These are phyloP conservation scores for Aphelocoma coerulescens DNA, from an alignment of 2,113 vertebrate species.

Conservation along the genomic window DNA sequence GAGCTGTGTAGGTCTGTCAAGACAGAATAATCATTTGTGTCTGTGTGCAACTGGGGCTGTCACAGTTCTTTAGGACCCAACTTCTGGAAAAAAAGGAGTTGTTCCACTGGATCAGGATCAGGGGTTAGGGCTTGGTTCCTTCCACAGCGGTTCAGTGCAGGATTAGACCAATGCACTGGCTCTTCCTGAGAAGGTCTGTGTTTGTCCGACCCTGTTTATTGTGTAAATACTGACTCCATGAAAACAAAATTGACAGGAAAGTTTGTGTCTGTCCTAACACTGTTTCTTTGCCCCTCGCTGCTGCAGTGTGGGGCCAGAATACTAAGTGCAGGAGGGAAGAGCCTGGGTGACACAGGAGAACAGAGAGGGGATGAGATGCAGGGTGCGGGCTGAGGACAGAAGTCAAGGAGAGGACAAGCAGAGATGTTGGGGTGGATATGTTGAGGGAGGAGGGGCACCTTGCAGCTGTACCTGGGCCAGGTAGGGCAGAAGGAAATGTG, in stretches of 20 bases:
- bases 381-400: not conserved
- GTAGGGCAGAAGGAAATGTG: not conserved
- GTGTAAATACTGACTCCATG: not conserved
- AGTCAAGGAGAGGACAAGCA: not conserved
- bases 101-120: not conserved
- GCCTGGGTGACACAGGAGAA: not conserved
- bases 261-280: not conserved
- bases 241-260: not conserved
- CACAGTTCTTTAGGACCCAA: not conserved
- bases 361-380: not conserved
- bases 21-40: slow-evolving; percentile 75
- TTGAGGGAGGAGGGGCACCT: not conserved
- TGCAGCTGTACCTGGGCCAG: not conserved
- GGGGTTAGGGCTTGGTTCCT: not conserved
- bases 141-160: not conserved
- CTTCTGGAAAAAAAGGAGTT: not conserved
- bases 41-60: slow-evolving; percentile 19
- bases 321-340: not conserved
- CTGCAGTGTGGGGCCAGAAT: not conserved
- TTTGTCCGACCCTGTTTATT: not conserved
- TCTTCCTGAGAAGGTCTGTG: not conserved
- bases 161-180: not conserved
- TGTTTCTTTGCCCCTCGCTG: not conserved
- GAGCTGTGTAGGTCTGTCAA: slow-evolving; percentile 71
- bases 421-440: not conserved